A percentile compares a stretch with the other conserved stretches of the same genome.
Conservation (phyloP, 2,888 invertebrate genomes). For the Scaptodrosophila latifasciaeformis region DNA sequence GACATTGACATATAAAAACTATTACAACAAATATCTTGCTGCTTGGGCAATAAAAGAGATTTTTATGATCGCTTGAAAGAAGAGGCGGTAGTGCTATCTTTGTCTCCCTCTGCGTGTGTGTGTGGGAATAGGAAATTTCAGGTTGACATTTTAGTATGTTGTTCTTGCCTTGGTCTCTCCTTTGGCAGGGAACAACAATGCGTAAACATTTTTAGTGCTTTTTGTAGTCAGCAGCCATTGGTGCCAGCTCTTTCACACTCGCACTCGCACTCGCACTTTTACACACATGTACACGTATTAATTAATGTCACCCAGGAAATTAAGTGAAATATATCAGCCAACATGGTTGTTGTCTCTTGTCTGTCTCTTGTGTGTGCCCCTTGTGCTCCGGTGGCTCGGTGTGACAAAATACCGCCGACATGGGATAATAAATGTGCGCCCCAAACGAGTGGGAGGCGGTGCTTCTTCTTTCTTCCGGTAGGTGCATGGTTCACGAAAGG, state of each 20-base stretch:
- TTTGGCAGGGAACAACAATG: constrained; percentile 7
- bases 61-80: constrained; percentile 59
- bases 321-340: constrained; percentile 63
- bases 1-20: constrained; percentile 59
- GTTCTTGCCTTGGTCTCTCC: background rate
- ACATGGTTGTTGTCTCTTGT: constrained; percentile 32
- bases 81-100: too few relatives aligned
- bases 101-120: background rate
- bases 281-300: constrained; percentile 40
- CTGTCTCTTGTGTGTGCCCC: constrained; percentile 8
- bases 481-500: constrained; percentile 1
- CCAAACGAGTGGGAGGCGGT: too few relatives aligned
- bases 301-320: constrained; percentile 64
- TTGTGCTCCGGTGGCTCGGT: constrained; percentile 18
- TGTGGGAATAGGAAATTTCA: constrained; percentile 28
- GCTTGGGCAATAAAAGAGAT: constrained; percentile 50
- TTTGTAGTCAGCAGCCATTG: constrained; percentile 30
- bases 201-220: constrained; percentile 55
- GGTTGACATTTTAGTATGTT: constrained; percentile 42
- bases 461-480: background rate
- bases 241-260: background rate
- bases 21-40: constrained; percentile 29
- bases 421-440: constrained; percentile 59
- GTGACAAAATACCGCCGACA: constrained; percentile 68
- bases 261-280: constrained; percentile 1